Base-by-base conservation (phyloP, 2,797 vertebrate species). In the Notolabrus celidotus region DNA sequence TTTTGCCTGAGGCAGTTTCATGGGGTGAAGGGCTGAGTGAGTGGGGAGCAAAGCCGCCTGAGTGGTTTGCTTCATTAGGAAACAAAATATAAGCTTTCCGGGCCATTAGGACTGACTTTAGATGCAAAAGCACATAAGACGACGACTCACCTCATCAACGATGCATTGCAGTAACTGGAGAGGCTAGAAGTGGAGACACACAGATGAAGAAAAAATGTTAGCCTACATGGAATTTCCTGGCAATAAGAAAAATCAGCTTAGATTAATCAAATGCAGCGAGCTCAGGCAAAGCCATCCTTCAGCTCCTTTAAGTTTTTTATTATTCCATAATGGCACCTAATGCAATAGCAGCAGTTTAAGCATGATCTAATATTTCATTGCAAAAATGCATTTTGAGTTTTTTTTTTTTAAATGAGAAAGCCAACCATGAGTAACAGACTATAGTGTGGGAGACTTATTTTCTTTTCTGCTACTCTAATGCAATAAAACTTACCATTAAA, bases 111-210 rank as follows among this genome's bases (percentile, higher is more conserved):
- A 93, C 96, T 96, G 96, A 98, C 96, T 98, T 99, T 97, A 97
- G 96, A 96, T 97, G 96, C 94, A 97, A 96, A 97, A 97, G 96
- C 97, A 97, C 97, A 98, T 97, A 98, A 98, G 97, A 97, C 93
- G 93, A 86, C 88, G 96, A 98, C 98, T 99, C 97, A 99, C 98
- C 98, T 99, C 98, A 99, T 99, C 98, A 99, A 99, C 97, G 96
- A 99, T 99, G 97, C 98, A 99, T 97, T 99, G 98, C 95, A 99
- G 96, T 97, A 99, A 97, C 98, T 99, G 98, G 92, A 99, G 96
- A 96, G 98, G 98, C 97, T 99, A 95, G 87, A 92, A 93, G 90
- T 88, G 65, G 56, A 83, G 77, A 82, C 56, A 85, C 64, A 82
- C 60, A 84, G 77, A 89, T 71, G 61, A 50, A 49, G 72, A 67